A percentile compares a stretch with the other conserved stretches of the same genome.
Evolutionary conservation across 2,113 vertebrate genomes (phyloP).

Genomic region (Ancistrus triradiatus): DNA sequence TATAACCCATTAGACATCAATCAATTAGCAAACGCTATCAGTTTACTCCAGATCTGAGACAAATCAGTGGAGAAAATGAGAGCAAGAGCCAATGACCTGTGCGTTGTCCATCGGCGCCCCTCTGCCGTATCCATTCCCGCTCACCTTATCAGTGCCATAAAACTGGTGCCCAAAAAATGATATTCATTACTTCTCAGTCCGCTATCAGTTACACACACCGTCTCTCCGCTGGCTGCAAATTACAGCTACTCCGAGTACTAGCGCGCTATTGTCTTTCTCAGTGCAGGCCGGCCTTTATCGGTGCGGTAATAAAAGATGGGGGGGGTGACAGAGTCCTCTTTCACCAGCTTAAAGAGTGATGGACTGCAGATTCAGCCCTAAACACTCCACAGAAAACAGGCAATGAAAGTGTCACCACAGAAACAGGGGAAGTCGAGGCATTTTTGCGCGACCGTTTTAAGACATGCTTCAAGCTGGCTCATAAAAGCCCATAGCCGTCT

Average conservation of each 20-base stretch:
- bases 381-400: conserved; percentile 40
- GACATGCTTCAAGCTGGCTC: conserved; percentile 30
- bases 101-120: conserved; percentile 51
- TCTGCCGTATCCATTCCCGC: conserved; percentile 52
- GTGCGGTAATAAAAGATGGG: conserved; percentile 65
- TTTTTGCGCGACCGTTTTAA: conserved; percentile 35
- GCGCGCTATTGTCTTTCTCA: conserved; percentile 51
- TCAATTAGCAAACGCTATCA: too few relatives aligned
- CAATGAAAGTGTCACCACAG: conserved; percentile 50
- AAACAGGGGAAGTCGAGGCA: conserved; percentile 32
- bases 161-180: conserved; percentile 73
- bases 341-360: conserved; percentile 45
- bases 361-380: conserved; percentile 43
- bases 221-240: conserved; percentile 60
- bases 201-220: conserved; percentile 88
- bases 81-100: conserved; percentile 44
- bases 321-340: conserved; percentile 33
- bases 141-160: conserved; percentile 58
- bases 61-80: neutral
- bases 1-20: too few relatives aligned
- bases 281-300: conserved; percentile 72
- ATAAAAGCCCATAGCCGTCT: conserved; percentile 35
- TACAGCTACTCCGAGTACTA: conserved; percentile 41
- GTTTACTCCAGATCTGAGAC: neutral
- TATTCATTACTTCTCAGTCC: conserved; percentile 89